Evolutionary conservation across 2,888 invertebrate species (phyloP).

Genomic region (Eulithis testata): DNA sequence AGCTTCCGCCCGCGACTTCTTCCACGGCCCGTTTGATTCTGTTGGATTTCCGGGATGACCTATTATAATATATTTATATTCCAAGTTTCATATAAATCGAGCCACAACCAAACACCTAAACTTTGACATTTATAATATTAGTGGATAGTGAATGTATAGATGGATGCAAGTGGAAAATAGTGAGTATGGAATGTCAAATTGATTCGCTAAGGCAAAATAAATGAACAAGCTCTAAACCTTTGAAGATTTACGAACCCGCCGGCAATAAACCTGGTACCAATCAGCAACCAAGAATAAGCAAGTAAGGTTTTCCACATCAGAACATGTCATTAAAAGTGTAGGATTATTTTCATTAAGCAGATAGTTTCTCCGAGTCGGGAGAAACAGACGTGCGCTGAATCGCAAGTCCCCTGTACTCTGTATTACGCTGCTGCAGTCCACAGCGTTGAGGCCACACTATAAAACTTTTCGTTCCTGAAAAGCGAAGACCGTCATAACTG

Average conservation of each 20-base stretch:
- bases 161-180: too few relatives aligned
- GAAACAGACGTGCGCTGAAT: conserved; percentile 61
- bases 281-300: background rate
- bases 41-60: too few relatives aligned
- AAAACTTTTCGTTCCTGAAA: conserved; percentile 5
- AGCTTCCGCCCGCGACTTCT: too few relatives aligned
- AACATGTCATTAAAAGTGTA: conserved; percentile 58
- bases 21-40: too few relatives aligned
- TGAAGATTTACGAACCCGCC: background rate
- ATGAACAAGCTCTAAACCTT: background rate
- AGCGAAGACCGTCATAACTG: background rate
- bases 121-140: too few relatives aligned
- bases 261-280: background rate
- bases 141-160: too few relatives aligned
- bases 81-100: too few relatives aligned
- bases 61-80: too few relatives aligned
- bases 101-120: too few relatives aligned
- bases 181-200: too few relatives aligned
- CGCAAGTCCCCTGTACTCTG: conserved; percentile 19
- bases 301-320: conserved; percentile 59
- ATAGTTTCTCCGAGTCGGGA: conserved; percentile 55
- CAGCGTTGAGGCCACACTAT: conserved; percentile 20
- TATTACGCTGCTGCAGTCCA: conserved; percentile 12
- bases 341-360: conserved; percentile 75
- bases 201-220: too few relatives aligned